phyloP scores from a whole-genome alignment of 2,113 vertebrate species.

The Lathamus discolor region DNA sequence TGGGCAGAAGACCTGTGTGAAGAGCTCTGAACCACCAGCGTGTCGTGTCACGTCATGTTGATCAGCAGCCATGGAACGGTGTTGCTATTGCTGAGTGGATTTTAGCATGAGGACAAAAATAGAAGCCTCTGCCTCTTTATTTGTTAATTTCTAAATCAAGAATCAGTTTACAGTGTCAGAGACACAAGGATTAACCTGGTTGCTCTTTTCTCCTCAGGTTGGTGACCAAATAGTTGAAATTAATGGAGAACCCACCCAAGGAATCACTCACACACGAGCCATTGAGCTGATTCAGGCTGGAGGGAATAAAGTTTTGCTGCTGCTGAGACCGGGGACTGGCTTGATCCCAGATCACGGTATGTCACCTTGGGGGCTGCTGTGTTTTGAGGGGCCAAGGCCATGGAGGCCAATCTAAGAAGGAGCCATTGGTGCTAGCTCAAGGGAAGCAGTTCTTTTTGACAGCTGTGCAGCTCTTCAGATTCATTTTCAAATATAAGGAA shows the following conservation, averaged over 20 bases:
- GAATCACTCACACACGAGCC: constrained; percentile 96
- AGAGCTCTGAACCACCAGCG: not conserved
- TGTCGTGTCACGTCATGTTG: accelerated
- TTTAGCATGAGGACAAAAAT: not conserved
- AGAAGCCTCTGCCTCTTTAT: not conserved
- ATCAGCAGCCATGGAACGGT: accelerated
- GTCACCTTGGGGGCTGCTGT: constrained; percentile 1
- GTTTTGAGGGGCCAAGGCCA: not conserved
- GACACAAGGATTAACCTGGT: not conserved
- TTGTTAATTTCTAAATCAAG: not conserved
- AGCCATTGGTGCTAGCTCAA: not conserved
- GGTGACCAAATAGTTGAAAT: constrained; percentile 99
- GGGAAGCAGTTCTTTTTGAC: not conserved
- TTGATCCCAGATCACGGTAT: constrained; percentile 93
- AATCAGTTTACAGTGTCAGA: not conserved
- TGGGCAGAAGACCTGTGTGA: not conserved
- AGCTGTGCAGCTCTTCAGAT: not conserved
- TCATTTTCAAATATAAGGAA: not conserved
- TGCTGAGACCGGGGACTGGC: constrained; percentile 91
- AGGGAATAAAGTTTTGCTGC: constrained; percentile 90
- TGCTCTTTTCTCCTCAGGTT: constrained; percentile 78
- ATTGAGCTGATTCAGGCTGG: constrained; percentile 98
- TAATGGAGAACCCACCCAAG: constrained; percentile 95
- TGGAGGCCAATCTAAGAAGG: not conserved
- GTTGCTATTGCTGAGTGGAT: not conserved